Evolutionary conservation across 1,140 invertebrate genomes (phyloP).

Genomic region (Apis laboriosa): DNA sequence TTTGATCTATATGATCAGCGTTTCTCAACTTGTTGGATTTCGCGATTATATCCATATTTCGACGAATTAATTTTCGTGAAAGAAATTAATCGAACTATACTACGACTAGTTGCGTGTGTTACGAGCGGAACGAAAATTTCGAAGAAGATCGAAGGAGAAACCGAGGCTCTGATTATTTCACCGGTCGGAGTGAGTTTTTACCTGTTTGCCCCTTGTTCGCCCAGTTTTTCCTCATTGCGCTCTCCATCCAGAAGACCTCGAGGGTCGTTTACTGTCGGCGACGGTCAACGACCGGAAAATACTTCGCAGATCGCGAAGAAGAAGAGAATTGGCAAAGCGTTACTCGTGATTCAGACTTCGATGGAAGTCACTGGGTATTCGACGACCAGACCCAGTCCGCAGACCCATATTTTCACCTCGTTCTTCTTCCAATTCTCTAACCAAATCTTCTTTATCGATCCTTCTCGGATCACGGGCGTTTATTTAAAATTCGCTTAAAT

Average conservation of each 20-base stretch:
- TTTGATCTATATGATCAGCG: not conserved
- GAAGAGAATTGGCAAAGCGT: slow-evolving; percentile 39
- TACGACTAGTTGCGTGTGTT: no score
- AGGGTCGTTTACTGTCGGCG: slow-evolving; percentile 73
- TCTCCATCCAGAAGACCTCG: slow-evolving; percentile 61
- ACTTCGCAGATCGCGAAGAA: not conserved
- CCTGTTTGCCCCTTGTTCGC: slow-evolving; percentile 55
- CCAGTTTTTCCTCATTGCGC: slow-evolving; percentile 67
- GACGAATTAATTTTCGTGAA: no score
- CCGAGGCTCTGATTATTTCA: slow-evolving; percentile 66
- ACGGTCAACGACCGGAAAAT: slow-evolving; percentile 59
- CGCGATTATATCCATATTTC: no score
- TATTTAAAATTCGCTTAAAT: no score
- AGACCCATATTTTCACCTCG: slow-evolving; percentile 72
- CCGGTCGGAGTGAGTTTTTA: slow-evolving; percentile 71
- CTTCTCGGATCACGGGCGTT: no score
- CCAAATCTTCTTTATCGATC: no score
- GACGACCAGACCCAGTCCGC: slow-evolving; percentile 72
- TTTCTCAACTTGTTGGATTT: not conserved
- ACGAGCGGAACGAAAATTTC: slow-evolving; percentile 31
- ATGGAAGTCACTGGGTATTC: slow-evolving; percentile 58
- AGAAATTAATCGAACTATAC: no score
- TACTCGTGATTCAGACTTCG: slow-evolving; percentile 41
- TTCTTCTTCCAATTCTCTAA: not conserved
- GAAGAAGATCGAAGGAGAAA: slow-evolving; percentile 44